phyloP scores from a whole-genome alignment of 2,888 invertebrate genomes.

The Apamea epomidion region DNA sequence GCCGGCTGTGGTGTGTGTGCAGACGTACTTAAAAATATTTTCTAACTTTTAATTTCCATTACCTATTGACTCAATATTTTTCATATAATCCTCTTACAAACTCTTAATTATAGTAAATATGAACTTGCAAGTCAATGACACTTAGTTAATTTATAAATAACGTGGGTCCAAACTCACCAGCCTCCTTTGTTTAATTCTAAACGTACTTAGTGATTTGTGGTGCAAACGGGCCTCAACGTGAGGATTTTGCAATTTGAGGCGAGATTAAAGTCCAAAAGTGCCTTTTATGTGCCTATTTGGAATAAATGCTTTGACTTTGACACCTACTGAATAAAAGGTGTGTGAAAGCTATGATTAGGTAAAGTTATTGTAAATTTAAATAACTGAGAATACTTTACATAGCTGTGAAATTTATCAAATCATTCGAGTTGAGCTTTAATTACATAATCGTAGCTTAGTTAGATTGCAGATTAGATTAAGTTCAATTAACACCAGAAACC shows the following conservation, averaged over 20 bases:
- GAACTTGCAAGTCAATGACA: too few species aligned
- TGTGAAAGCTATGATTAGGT: background rate
- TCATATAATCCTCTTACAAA: too few species aligned
- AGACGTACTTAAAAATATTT: too few species aligned
- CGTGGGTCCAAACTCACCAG: too few species aligned
- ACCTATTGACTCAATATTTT: too few species aligned
- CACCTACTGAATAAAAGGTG: background rate
- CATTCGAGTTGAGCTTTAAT: background rate
- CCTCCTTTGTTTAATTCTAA: background rate
- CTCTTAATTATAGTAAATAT: too few species aligned
- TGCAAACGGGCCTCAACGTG: background rate
- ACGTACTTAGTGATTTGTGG: background rate
- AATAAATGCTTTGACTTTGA: background rate
- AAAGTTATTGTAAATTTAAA: background rate
- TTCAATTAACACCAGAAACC: constrained; percentile 2
- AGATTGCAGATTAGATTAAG: background rate
- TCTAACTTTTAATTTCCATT: too few species aligned
- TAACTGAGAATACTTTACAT: background rate
- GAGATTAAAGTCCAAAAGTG: background rate
- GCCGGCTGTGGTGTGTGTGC: too few species aligned
- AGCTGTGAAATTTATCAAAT: background rate
- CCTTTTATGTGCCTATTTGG: too few species aligned
- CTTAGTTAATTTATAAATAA: too few species aligned
- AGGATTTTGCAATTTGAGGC: background rate
- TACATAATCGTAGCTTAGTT: background rate